Percentiles rank a stretch among this genome's conserved stretches.
These are phyloP conservation scores for Caenorhabditis parvicauda DNA, from an alignment of 2,888 invertebrate species.

Conservation along the genomic window DNA sequence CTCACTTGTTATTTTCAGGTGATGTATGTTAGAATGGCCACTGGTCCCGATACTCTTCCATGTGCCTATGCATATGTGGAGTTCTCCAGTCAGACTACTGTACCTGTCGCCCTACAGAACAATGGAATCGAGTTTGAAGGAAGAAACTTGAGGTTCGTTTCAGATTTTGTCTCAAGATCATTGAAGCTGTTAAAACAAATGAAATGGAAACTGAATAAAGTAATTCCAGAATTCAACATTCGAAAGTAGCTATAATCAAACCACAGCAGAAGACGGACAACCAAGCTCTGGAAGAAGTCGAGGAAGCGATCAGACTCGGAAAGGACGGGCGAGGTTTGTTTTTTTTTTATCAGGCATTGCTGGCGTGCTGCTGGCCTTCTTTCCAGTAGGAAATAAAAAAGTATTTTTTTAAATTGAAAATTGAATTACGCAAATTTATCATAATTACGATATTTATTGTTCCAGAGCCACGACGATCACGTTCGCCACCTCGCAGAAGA, in stretches of 20 bases:
- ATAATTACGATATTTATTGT: constrained; percentile 4
- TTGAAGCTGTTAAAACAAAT: neutral
- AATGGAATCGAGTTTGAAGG: constrained; percentile 78
- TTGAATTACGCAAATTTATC: neutral
- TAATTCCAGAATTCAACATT: constrained; percentile 75
- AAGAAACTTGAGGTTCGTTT: constrained; percentile 69
- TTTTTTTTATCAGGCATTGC: neutral
- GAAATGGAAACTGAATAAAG: constrained; percentile 7
- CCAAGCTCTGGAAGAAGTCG: constrained; percentile 89
- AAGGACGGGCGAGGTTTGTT: constrained; percentile 14
- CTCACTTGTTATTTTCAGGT: constrained; percentile 70
- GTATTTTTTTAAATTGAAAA: neutral
- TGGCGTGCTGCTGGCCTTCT: too few species aligned
- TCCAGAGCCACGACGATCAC: constrained; percentile 23
- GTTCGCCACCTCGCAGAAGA: constrained; percentile 35
- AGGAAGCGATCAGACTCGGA: constrained; percentile 86
- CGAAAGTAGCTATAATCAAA: constrained; percentile 80
- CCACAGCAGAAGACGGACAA: constrained; percentile 93
- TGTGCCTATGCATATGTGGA: constrained; percentile 80
- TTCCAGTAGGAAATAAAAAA: too few species aligned
- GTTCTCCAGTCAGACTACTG: constrained; percentile 84
- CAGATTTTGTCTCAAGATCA: neutral
- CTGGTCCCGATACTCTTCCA: constrained; percentile 72
- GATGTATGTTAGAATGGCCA: constrained; percentile 85
- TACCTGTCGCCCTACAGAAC: constrained; percentile 79